These are phyloP conservation scores for Drosophila equinoxialis DNA, from an alignment of 1,140 invertebrate species.

Conservation along the genomic window DNA sequence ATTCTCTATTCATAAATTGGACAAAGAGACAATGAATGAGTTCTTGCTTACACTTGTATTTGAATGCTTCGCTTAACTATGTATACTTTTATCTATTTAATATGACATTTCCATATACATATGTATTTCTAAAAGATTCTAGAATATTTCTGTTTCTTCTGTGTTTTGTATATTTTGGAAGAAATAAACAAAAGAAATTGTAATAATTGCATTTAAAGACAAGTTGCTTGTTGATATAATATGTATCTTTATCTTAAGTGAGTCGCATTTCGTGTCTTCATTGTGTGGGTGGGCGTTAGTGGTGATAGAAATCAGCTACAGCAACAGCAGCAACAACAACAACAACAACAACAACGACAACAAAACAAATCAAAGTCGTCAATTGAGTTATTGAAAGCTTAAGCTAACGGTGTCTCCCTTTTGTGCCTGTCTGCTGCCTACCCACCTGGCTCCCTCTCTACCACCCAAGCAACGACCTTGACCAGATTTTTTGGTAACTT, in stretches of 20 bases:
- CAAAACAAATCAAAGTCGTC: constrained; percentile 4
- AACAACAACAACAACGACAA: neutral
- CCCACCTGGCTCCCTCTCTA: constrained; percentile 29
- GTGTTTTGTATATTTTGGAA: too few relatives aligned
- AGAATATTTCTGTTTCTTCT: too few relatives aligned
- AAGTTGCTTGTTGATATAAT: too few relatives aligned
- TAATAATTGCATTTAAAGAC: too few relatives aligned
- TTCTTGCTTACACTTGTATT: too few relatives aligned
- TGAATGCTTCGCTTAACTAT: too few relatives aligned
- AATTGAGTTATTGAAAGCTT: constrained; percentile 25
- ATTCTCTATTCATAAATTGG: too few relatives aligned
- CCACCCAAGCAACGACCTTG: constrained; percentile 52
- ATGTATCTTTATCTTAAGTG: neutral
- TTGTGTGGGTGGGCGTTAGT: neutral
- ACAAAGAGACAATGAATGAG: too few relatives aligned
- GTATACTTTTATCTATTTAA: too few relatives aligned
- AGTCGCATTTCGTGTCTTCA: neutral
- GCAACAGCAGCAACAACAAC: neutral
- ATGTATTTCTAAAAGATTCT: too few relatives aligned
- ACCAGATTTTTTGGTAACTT: constrained; percentile 52
- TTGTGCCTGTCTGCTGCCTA: constrained; percentile 26
- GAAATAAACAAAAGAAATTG: too few relatives aligned
- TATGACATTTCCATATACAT: too few relatives aligned
- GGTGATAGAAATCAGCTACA: constrained; percentile 1
- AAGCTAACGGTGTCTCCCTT: constrained; percentile 19